Evolutionary conservation across 2,888 invertebrate genomes (phyloP), one percentile per base, ranked within the genome.

Genomic region (Orchesella flavescens): DNA sequence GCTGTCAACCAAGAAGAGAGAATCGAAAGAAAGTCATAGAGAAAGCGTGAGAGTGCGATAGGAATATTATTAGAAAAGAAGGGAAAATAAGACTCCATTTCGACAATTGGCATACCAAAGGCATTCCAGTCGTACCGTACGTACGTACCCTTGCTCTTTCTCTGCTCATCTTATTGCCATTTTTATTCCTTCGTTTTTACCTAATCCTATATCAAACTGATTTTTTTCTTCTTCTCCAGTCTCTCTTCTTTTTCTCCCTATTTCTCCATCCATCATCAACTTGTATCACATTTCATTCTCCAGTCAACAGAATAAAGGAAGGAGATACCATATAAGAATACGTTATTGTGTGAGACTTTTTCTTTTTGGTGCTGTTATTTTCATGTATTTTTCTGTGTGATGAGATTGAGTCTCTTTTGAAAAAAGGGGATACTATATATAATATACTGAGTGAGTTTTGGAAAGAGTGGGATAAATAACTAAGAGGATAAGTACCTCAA

Each of bases 81-180:
- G 43, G 17, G 44, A 19, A 17, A 66, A 34, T 21, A 66, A 46
- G 9, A 5, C 17, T 66, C 17, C 3, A 66, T 17, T 43, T 46
- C 19, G 12, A 44, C 66, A 66, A 43, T 66, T 66, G 66, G 66
- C 66, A 66, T 66, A 66, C 66, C 63, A 17, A 65, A 24, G 15
- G 34, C 63, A 65, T 65, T 65, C 63, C 63, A 65, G 13, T 17
- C 63, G 7, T 34, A n/a, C n/a, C n/a, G n/a, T n/a, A n/a, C n/a
- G n/a, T n/a, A 57, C 57, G n/a, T n/a, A 34, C 34, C 15, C 34
- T 63, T 17, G 34, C 34, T 63, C 34, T 34, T 63, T 5, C 17
- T 63, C 23, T 23, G n/a, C n/a, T 66, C 46, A 17, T 66, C 46
- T 46, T 44, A 21, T 59, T 34, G n/a, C 19, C 66, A 17, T 46